Percentiles rank a stretch among this genome's conserved stretches.
Evolutionary conservation across 1,140 invertebrate species (phyloP).

Genomic region (Oppia nitens): DNA sequence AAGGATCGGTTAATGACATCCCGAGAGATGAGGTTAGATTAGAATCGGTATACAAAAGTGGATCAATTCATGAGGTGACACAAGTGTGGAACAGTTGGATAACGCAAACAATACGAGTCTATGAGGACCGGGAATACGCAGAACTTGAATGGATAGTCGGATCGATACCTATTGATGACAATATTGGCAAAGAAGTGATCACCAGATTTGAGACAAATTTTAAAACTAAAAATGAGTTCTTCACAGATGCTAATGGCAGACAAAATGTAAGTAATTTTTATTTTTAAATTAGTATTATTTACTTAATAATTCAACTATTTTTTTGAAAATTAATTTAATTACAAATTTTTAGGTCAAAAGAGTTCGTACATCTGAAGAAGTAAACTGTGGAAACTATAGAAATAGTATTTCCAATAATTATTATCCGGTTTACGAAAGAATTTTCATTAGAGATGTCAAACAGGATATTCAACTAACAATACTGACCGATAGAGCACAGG

Average conservation of each 20-base stretch:
- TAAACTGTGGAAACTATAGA: neutral
- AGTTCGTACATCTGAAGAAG: neutral
- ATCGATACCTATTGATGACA: slow-evolving; percentile 56
- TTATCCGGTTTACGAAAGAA: slow-evolving; percentile 32
- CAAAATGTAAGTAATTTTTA: slow-evolving; percentile 40
- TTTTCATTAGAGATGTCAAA: slow-evolving; percentile 20
- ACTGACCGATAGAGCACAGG: no score
- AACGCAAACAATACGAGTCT: slow-evolving; percentile 59
- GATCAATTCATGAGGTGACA: slow-evolving; percentile 73
- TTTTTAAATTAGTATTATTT: neutral
- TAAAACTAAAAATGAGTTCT: slow-evolving; percentile 29
- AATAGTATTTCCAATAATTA: slow-evolving; percentile 34
- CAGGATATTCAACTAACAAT: slow-evolving; percentile 26
- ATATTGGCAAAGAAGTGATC: slow-evolving; percentile 34
- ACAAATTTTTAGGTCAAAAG: slow-evolving; percentile 1
- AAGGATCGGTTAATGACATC: no score
- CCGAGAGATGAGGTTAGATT: no score
- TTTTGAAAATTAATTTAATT: no score
- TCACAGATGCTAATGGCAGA: slow-evolving; percentile 40
- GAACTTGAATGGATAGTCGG: slow-evolving; percentile 89
- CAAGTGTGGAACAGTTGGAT: slow-evolving; percentile 56
- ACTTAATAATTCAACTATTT: neutral
- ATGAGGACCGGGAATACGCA: slow-evolving; percentile 40
- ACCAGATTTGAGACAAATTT: slow-evolving; percentile 31
- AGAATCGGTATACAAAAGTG: no score